Evolutionary conservation across 1,140 invertebrate species (phyloP).

Genomic region (Apis dorsata): DNA sequence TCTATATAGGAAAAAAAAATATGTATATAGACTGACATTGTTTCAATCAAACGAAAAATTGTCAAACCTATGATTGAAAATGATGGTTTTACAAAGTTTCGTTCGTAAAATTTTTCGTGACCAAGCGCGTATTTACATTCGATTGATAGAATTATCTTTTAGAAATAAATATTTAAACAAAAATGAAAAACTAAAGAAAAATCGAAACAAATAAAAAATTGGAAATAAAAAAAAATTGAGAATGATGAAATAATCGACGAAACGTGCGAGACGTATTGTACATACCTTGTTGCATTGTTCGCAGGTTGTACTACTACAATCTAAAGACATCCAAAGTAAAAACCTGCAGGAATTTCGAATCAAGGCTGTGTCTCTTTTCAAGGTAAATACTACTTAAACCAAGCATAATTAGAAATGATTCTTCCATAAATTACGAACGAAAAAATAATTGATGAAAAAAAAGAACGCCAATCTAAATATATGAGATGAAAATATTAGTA

Average conservation of each 20-base stretch:
- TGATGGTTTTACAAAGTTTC: constrained; percentile 10
- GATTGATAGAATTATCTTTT: not conserved
- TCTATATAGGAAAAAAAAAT: not conserved
- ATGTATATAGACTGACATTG: not conserved
- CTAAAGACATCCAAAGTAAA: constrained; percentile 69
- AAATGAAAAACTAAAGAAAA: not conserved
- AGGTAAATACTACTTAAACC: constrained; percentile 63
- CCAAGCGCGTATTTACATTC: not conserved
- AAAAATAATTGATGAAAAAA: not conserved
- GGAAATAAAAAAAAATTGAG: not conserved
- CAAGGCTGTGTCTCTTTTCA: constrained; percentile 65
- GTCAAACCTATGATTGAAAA: not conserved
- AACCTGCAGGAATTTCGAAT: constrained; percentile 66
- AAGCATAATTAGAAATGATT: constrained; percentile 57
- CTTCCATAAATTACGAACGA: not conserved
- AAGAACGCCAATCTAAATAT: constrained; percentile 19
- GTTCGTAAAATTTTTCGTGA: not conserved
- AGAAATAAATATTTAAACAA: not conserved
- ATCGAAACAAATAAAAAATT: not conserved
- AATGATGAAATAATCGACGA: constrained; percentile 22
- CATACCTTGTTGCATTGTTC: constrained; percentile 70
- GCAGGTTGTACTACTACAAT: constrained; percentile 67
- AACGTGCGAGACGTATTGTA: constrained; percentile 63
- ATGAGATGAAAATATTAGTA: not conserved
- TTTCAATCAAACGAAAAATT: not conserved